These are phyloP conservation scores for Phylloscopus trochiloides DNA, from an alignment of 2,113 vertebrate species.

Conservation along the genomic window DNA sequence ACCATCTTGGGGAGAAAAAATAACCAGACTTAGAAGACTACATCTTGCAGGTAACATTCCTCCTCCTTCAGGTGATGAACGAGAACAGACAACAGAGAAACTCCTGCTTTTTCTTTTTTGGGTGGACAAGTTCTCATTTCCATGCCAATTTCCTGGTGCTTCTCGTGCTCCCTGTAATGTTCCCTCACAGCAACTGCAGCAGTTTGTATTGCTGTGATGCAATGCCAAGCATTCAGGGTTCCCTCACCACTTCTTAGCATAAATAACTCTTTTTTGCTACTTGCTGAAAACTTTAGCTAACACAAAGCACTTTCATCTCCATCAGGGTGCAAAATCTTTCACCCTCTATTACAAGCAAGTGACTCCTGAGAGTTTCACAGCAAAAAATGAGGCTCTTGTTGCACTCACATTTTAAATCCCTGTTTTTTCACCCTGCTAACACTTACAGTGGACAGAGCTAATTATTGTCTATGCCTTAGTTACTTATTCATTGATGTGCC, in stretches of 20 bases:
- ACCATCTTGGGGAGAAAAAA: rapidly evolving
- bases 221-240: not conserved
- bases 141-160: not conserved
- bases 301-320: not conserved
- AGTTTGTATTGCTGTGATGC: not conserved
- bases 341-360: not conserved
- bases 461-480: not conserved
- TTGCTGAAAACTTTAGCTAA: not conserved
- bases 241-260: not conserved
- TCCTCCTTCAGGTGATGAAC: not conserved
- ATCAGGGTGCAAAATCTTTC: not conserved
- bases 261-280: not conserved
- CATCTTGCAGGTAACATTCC: not conserved
- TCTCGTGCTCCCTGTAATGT: not conserved
- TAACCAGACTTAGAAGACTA: not conserved
- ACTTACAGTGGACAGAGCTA: not conserved
- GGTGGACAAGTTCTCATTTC: not conserved
- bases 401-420: not conserved
- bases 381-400: not conserved
- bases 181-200: not conserved
- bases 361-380: not conserved
- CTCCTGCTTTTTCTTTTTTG: not conserved
- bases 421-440: rapidly evolving
- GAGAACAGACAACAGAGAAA: not conserved
- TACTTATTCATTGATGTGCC: not conserved